Conservation (phyloP, 2,113 vertebrate species). For the Sinocyclocheilus anshuiensis region DNA sequence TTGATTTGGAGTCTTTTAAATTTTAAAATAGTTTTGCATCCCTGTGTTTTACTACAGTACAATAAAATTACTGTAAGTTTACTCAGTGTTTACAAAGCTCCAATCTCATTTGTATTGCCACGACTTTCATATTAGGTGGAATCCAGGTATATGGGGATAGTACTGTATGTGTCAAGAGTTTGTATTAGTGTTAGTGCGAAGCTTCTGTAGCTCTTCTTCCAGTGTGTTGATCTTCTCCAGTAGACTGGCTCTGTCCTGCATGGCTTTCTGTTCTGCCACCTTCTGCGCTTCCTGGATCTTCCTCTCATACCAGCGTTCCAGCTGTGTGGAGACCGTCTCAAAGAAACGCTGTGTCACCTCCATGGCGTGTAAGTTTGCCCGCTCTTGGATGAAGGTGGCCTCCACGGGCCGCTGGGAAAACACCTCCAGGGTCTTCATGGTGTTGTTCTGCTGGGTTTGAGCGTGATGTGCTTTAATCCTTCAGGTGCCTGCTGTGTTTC, state of each 20-base stretch:
- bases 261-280: constrained; percentile 79
- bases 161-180: constrained; percentile 50
- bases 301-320: constrained; percentile 91
- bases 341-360: constrained; percentile 91
- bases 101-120: background rate
- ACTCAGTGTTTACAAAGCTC: background rate
- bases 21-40: background rate
- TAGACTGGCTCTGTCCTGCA: constrained; percentile 79
- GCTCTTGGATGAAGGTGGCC: constrained; percentile 60
- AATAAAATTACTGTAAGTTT: background rate
- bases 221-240: constrained; percentile 81
- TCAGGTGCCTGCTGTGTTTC: constrained; percentile 72
- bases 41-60: background rate
- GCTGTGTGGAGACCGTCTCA: constrained; percentile 85
- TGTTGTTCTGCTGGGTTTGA: constrained; percentile 38
- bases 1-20: too few relatives aligned
- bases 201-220: constrained; percentile 84
- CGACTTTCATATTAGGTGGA: background rate
- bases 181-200: constrained; percentile 80
- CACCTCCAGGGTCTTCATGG: constrained; percentile 64
- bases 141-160: background rate
- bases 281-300: constrained; percentile 83
- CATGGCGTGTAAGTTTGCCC: constrained; percentile 80
- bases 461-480: constrained; percentile 62
- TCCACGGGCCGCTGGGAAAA: constrained; percentile 54